Evolutionary conservation across 2,113 vertebrate genomes (phyloP), one percentile per base, ranked within the genome.

Genomic region (Phocoena sinus): DNA sequence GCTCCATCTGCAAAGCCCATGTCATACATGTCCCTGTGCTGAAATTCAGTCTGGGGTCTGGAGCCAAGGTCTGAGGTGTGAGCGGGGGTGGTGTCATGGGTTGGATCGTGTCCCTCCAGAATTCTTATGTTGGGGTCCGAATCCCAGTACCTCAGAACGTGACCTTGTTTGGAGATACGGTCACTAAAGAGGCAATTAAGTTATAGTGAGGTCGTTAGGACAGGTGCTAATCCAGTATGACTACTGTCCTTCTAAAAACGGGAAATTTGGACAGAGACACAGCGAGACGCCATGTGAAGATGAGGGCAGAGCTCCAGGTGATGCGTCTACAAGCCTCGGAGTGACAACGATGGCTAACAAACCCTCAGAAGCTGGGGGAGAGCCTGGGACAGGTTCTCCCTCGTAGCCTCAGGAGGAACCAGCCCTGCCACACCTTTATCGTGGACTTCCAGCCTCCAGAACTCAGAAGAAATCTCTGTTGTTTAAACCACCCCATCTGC

Each of bases 31-130:
- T 17, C 63, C 79, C 26, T 31, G 28, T 6, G 2, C 62, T 31
- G 21, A 36, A 60, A 12, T 7, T 6, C 8, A 0, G 44, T 0
- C n/a, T 3, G 53, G 70, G 70, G 33, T 20, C 25, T 18, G 86
- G 17, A 70, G 21, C 12, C 47, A 17, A n/a, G 26, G 33, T 4
- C 83, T 3, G 6, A 56, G 33, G 79, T n/a, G 26, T 67, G 77
- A 36, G 71, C 56, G 14, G 23, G 50, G 62, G 25, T 1, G 1
- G 13, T n/a, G 33, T 25, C 8, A 3, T 0, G 0, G 21, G 41
- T 23, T n/a, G 67, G 17, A 36, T 8, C 2, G 0, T 1, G 33
- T 33, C 74, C 68, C 68, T 65, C 36, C 10, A 11, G 71, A 12
- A 74, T 76, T 67, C 67, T 0, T 23, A 5, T 1, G 26, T 23